Conservation (phyloP, 2,797 vertebrate species). For the Dendrocincla tyrannina region DNA sequence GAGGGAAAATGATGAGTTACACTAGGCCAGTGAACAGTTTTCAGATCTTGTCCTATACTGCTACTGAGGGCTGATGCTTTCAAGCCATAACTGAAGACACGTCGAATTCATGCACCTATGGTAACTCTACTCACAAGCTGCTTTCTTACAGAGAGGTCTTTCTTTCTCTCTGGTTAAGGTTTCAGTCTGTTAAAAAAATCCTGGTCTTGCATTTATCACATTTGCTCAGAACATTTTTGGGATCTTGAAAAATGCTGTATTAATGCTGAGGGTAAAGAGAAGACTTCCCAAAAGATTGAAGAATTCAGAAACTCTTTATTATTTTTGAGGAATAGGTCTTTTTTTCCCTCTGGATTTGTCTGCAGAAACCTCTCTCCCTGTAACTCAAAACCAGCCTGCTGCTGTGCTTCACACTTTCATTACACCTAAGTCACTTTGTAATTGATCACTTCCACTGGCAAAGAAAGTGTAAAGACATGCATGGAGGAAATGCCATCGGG, state of each 20-base stretch:
- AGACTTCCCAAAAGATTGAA: background rate
- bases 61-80: background rate
- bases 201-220: background rate
- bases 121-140: background rate
- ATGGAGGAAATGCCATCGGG: background rate
- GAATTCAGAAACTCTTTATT: background rate
- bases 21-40: background rate
- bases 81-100: conserved; percentile 18
- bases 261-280: background rate
- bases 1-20: background rate
- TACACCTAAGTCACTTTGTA: background rate
- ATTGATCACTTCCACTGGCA: background rate
- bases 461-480: background rate
- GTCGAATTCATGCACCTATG: background rate
- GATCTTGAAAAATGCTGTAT: background rate
- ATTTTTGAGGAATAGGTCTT: background rate
- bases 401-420: background rate
- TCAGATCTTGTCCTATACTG: background rate
- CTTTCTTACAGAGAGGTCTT: background rate
- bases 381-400: background rate
- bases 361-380: background rate
- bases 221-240: background rate
- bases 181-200: background rate
- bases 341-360: background rate
- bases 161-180: background rate